Percentiles rank a stretch among this genome's conserved stretches.
phyloP scores from a whole-genome alignment of 2,113 vertebrate species.

The Albula goreensis region DNA sequence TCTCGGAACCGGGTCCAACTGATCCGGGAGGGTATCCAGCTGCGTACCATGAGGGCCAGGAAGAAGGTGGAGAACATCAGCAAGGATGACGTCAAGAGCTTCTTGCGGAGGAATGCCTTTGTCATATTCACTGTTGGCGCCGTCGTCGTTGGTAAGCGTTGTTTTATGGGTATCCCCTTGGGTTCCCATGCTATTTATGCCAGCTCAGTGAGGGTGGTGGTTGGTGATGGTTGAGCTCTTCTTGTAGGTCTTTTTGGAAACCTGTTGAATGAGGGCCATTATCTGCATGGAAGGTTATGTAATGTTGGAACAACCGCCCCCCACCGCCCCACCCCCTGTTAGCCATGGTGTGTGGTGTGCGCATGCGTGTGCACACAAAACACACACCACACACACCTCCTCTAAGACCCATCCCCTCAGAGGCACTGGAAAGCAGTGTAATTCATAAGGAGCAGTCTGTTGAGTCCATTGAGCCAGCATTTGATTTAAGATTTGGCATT shows the following conservation, averaged over 20 bases:
- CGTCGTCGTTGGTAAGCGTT: conserved; percentile 83
- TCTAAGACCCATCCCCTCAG: background rate
- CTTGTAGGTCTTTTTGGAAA: background rate
- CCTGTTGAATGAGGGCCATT: background rate
- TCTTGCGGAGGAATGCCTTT: conserved; percentile 86
- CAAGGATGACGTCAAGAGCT: conserved; percentile 80
- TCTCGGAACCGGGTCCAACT: conserved; percentile 75
- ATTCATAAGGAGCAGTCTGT: background rate
- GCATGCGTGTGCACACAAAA: background rate
- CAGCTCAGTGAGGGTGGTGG: background rate
- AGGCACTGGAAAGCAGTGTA: background rate
- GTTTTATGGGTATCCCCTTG: background rate
- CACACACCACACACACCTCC: background rate
- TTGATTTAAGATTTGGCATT: background rate
- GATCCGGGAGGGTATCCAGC: conserved; percentile 79
- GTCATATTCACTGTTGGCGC: conserved; percentile 89
- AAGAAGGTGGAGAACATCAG: conserved; percentile 85
- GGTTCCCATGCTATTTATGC: background rate
- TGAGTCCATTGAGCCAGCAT: background rate
- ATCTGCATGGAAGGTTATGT: background rate
- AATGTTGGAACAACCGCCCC: background rate
- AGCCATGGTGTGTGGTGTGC: too few relatives aligned
- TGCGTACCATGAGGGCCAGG: conserved; percentile 78
- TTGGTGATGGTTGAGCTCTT: background rate
- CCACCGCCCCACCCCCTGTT: background rate